Evolutionary conservation across 2,797 vertebrate genomes (phyloP), one percentile per base, ranked within the genome.

Genomic region (Valencia hispanica): DNA sequence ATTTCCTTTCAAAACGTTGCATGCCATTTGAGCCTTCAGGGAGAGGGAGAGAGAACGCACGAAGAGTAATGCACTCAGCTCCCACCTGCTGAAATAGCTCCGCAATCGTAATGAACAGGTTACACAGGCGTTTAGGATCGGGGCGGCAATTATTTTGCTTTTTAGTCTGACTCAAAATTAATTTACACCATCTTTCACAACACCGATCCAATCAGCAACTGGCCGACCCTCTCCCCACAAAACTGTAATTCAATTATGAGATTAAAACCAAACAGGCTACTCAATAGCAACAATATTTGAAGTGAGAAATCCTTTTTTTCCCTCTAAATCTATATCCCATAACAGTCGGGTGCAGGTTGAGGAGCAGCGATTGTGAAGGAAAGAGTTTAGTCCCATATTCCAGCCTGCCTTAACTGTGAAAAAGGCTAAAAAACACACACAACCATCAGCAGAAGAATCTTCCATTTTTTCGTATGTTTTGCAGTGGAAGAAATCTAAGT

Each of bases 321-420:
- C 32, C 30, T 68, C 57, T 32, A 34, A 83, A 88, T 93, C 86
- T 89, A 85, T 87, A 91, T 88, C 90, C 90, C 89, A 91, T 94
- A 95, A 95, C 93, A 95, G 94, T 95, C 92, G 89, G 93, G 91
- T 94, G 93, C 90, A 91, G 92, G 91, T 89, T 91, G 91, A 92
- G 78, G 91, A 94, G 94, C 94, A 94, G 94, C 93, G 91, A 84
- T 88, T 79, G 85, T 87, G 90, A 93, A 92, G 92, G 87, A 93
- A 85, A 90, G 91, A 91, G 92, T 93, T 91, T 91, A 90, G 89
- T 94, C 87, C 86, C 92, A 91, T 92, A 89, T 92, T 90, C 79
- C 84, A 89, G 86, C 79, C 92, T 94, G 94, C 92, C 92, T 88
- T 82, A 91, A 90, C 90, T 93, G 91, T 85, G 80, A 86, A 93